Base-by-base conservation (phyloP, 2,888 invertebrate species). In the Neoitamus cyanurus region DNA sequence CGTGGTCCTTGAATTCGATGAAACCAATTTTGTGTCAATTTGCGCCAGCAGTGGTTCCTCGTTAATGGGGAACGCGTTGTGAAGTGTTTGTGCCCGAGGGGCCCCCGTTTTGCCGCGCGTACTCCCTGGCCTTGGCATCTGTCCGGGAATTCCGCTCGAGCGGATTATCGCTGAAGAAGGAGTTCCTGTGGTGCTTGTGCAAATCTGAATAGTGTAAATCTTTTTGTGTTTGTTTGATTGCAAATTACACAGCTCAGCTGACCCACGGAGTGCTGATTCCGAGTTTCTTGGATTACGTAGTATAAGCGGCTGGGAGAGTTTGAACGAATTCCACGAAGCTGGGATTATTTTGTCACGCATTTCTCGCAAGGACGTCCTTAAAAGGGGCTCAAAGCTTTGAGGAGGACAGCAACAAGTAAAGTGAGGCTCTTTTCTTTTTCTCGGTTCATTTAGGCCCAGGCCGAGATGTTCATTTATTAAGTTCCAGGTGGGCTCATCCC, bases 141-240 rank as follows among this genome's bases (percentile, higher is more conserved):
- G n/a, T 42, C 42, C 42, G 15, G n/a, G 42, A 42, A 15, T 42
- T n/a, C n/a, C 42, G 42, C 42, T 42, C 42, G 13, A 42, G 42
- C 42, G 42, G n/a, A 42, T 42, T 42, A n/a, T 9, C 9, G 20
- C 20, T 9, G 11, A 58, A 58, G 20, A 58, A 58, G 25, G 58
- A 58, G 58, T 37, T 37, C 15, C 34, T 4, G 20, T 58, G 58
- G 58, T 58, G 58, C 9, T 58, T 58, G 42, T 42, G 42, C 42
- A 42, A 42, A 42, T 58, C 20, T 42, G 28, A 37, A 75, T 75
- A 42, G 75, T 37, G 75, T 15, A 75, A 75, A 42, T 75, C 5
- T 75, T 42, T 75, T 42, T 75, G 42, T 75, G 25, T 42, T 75
- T 75, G 75, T 75, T 75, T 37, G 75, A 34, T 75, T 42, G 25